Conservation (phyloP, 92 coral and sea anemone genomes). For the Virgularia gustaviana region DNA sequence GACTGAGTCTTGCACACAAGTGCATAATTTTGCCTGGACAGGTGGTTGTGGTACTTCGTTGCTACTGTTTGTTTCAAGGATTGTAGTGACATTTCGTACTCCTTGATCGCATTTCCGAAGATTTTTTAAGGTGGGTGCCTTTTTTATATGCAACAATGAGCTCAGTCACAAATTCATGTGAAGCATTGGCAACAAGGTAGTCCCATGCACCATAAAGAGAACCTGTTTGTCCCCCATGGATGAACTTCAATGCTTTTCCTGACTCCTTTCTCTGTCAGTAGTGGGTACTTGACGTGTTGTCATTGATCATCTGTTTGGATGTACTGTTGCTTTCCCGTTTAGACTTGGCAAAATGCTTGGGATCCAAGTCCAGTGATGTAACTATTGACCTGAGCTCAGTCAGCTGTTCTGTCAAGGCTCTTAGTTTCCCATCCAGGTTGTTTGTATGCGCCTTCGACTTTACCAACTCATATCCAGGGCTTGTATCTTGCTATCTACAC, state of each 20-base stretch:
- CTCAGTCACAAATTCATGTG: conserved; percentile 56
- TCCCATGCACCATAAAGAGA: conserved; percentile 65
- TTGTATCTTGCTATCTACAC: too few species aligned
- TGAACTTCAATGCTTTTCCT: conserved; percentile 47
- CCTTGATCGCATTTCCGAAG: conserved; percentile 45
- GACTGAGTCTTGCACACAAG: conserved; percentile 51
- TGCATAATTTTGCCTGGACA: conserved; percentile 25
- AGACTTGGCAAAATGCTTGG: conserved; percentile 16
- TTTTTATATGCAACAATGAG: conserved; percentile 47
- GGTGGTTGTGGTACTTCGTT: not conserved
- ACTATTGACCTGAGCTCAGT: conserved; percentile 28
- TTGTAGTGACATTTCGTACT: not conserved
- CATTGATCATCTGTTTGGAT: conserved; percentile 35
- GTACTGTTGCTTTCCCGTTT: conserved; percentile 40
- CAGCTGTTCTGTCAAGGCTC: conserved; percentile 39
- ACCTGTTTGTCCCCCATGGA: conserved; percentile 57
- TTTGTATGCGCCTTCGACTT: too few species aligned
- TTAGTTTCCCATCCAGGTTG: conserved; percentile 19
- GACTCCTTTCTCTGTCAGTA: conserved; percentile 57
- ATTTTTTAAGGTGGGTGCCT: conserved; percentile 49
- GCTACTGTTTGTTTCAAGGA: conserved; percentile 32
- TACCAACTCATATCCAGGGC: too few species aligned
- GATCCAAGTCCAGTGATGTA: conserved; percentile 24
- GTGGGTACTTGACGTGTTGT: conserved; percentile 48
- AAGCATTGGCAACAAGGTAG: conserved; percentile 56